phyloP scores from a whole-genome alignment of 2,113 vertebrate genomes.

The Zapus hudsonius region DNA sequence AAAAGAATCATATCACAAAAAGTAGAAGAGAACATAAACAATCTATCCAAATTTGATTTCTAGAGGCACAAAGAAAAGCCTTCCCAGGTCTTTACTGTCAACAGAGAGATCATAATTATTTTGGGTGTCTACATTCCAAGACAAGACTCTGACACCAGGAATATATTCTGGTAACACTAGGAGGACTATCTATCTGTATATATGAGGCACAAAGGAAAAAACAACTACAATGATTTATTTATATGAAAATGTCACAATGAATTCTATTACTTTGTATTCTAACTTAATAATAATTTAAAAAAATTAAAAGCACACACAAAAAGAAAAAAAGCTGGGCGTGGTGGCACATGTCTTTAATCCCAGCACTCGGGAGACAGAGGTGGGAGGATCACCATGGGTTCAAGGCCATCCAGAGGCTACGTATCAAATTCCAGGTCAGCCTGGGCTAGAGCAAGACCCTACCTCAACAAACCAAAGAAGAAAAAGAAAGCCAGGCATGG shows the following conservation, averaged over 20 bases:
- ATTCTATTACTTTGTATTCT: not conserved
- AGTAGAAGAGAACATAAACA: not conserved
- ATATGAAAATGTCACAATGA: not conserved
- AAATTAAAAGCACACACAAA: no score
- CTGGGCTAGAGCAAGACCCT: no score
- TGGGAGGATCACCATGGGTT: no score
- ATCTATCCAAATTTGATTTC: constrained; percentile 35
- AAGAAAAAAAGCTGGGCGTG: no score
- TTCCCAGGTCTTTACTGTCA: not conserved
- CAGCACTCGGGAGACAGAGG: no score
- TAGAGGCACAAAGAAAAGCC: not conserved
- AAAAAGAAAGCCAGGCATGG: no score
- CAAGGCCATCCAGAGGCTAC: no score
- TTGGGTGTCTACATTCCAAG: not conserved
- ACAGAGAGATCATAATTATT: not conserved
- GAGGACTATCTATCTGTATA: not conserved
- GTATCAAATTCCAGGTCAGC: no score
- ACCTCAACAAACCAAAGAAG: no score
- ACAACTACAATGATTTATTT: not conserved
- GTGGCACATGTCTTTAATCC: no score
- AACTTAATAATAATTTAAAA: no score
- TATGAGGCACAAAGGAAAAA: not conserved
- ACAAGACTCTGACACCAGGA: not conserved
- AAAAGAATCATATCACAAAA: not conserved
- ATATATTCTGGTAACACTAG: not conserved